Conservation (phyloP, 1,140 invertebrate species). For the Wiebesia pumilae region DNA sequence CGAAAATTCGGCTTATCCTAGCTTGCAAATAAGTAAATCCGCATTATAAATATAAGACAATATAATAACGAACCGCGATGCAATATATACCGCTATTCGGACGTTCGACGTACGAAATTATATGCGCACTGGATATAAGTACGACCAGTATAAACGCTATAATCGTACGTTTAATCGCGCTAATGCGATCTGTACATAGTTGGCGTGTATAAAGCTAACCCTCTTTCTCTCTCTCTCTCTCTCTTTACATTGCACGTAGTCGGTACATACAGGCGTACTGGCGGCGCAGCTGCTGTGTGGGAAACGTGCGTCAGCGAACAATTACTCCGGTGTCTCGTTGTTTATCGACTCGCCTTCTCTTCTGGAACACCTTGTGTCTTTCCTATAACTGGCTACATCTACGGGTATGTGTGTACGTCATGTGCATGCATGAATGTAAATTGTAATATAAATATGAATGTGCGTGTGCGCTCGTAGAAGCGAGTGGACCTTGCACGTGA, state of each 20-base stretch:
- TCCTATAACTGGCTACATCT: slow-evolving; percentile 10
- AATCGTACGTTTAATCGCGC: slow-evolving; percentile 29
- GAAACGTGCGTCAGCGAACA: slow-evolving; percentile 18
- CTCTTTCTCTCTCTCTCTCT: background rate
- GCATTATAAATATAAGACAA: background rate
- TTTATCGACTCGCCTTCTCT: slow-evolving; percentile 29
- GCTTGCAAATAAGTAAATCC: background rate
- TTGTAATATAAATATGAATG: background rate
- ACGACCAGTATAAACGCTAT: background rate
- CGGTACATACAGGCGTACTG: no score
- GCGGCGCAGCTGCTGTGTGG: slow-evolving; percentile 22
- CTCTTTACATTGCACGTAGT: background rate
- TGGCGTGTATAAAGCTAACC: background rate
- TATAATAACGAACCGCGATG: background rate
- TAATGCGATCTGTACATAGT: slow-evolving; percentile 15
- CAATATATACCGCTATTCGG: slow-evolving; percentile 19
- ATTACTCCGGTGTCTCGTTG: slow-evolving; percentile 46
- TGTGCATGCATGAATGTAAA: background rate
- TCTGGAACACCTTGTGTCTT: slow-evolving; percentile 41
- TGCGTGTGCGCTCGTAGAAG: background rate
- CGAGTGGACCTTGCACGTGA: background rate
- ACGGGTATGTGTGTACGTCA: background rate
- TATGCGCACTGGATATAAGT: background rate
- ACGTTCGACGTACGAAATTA: background rate
- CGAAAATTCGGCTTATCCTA: background rate